phyloP scores from a whole-genome alignment of 2,113 vertebrate species.

The Meleagris gallopavo region DNA sequence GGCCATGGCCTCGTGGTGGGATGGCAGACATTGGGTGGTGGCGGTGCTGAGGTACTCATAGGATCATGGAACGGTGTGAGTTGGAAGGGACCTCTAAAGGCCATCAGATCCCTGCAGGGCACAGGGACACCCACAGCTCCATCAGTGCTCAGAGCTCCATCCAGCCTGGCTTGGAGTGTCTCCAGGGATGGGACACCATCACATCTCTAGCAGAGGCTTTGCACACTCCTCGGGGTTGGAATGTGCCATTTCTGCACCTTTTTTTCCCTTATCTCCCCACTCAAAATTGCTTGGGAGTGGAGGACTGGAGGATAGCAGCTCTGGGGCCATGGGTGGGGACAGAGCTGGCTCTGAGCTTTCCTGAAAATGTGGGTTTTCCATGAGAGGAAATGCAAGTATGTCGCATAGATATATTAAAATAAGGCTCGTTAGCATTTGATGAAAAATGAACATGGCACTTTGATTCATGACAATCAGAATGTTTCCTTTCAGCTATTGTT shows the following conservation, averaged over 20 bases:
- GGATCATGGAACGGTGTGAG: no score
- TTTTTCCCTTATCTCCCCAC: accelerated
- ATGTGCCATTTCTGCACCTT: accelerated
- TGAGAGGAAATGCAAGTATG: not conserved
- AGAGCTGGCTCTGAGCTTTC: not conserved
- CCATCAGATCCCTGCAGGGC: no score
- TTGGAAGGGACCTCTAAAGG: no score
- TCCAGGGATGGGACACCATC: no score
- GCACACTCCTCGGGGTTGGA: accelerated
- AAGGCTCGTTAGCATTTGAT: not conserved
- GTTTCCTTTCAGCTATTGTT: conserved; percentile 51
- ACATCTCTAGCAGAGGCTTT: not conserved
- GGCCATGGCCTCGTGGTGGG: accelerated
- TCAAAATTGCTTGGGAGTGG: no score
- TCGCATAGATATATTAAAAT: not conserved
- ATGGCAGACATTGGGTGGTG: not conserved
- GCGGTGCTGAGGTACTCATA: not conserved
- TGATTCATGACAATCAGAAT: not conserved
- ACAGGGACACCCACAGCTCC: no score
- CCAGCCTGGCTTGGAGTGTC: no score
- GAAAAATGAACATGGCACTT: not conserved
- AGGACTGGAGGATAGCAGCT: not conserved
- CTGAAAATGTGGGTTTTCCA: not conserved
- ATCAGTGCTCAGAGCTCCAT: no score
- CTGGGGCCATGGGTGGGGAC: accelerated